Evolutionary conservation across 2,888 invertebrate species (phyloP).

Genomic region (Acrobasis suavella): DNA sequence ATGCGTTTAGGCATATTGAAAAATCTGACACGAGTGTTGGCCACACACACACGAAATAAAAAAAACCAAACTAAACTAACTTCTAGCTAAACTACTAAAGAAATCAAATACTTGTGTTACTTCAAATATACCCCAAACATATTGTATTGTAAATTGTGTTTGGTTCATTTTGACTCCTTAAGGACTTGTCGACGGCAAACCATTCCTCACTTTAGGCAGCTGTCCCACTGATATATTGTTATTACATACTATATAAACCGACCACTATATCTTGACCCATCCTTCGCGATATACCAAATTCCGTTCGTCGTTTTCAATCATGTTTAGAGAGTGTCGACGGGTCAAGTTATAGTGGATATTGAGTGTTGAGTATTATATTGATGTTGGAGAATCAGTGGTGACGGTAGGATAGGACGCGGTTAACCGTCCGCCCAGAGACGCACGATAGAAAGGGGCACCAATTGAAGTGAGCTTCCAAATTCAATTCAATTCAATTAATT

Average conservation of each 20-base stretch:
- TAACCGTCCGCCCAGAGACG: no score
- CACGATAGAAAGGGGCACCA: no score
- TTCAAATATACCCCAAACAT: neutral
- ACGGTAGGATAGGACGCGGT: no score
- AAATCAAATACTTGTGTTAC: neutral
- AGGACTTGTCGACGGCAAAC: conserved; percentile 44
- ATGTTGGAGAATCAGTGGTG: neutral
- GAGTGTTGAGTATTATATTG: conserved; percentile 4
- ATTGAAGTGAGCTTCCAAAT: no score
- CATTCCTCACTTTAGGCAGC: conserved; percentile 59
- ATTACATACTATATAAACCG: conserved; percentile 43
- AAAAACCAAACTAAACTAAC: no score
- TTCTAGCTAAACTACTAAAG: neutral
- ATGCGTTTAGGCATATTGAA: no score
- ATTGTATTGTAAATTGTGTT: conserved; percentile 7
- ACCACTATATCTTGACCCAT: conserved; percentile 24
- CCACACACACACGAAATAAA: no score
- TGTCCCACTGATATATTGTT: conserved; percentile 58
- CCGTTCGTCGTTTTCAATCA: neutral
- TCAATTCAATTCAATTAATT: no score
- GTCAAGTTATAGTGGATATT: conserved; percentile 14
- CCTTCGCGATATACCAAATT: conserved; percentile 14
- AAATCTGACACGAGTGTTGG: no score
- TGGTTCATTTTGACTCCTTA: conserved; percentile 39
- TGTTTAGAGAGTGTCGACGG: neutral